Evolutionary conservation across 2,113 vertebrate species (phyloP).

Genomic region (Octodon degus): DNA sequence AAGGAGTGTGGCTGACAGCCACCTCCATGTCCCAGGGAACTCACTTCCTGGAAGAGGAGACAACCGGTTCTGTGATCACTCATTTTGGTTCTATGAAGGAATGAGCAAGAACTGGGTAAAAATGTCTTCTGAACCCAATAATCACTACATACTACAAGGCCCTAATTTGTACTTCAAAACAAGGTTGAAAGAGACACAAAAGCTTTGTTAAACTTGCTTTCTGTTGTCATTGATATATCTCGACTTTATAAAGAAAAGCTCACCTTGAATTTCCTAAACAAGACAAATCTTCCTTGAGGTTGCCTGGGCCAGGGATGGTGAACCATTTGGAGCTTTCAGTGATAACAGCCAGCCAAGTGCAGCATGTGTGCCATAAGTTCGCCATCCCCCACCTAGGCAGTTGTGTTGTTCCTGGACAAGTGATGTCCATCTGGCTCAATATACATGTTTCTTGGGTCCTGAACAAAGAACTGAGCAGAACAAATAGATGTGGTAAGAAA

Average conservation of each 20-base stretch:
- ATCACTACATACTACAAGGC: background rate
- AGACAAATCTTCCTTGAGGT: background rate
- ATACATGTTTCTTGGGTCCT: background rate
- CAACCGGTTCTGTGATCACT: background rate
- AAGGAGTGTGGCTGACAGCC: background rate
- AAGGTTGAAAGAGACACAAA: background rate
- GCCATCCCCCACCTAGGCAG: background rate
- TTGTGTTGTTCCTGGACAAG: background rate
- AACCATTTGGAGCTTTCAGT: background rate
- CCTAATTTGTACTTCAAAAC: background rate
- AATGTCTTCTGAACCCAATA: background rate
- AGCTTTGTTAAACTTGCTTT: background rate
- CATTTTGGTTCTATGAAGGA: background rate
- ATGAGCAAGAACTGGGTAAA: background rate
- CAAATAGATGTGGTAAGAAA: background rate
- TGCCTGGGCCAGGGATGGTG: background rate
- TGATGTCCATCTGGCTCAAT: background rate
- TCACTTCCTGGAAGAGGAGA: background rate
- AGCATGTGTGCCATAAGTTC: background rate
- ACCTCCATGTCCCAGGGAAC: background rate
- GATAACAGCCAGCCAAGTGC: background rate
- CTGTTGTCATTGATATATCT: background rate
- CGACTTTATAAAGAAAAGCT: background rate
- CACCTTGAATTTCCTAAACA: slow-evolving; percentile 9
- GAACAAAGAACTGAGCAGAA: background rate